Evolutionary conservation across 2,888 invertebrate genomes (phyloP), one percentile per base, ranked within the genome.

Genomic region (Thecocarcelia acutangulata): DNA sequence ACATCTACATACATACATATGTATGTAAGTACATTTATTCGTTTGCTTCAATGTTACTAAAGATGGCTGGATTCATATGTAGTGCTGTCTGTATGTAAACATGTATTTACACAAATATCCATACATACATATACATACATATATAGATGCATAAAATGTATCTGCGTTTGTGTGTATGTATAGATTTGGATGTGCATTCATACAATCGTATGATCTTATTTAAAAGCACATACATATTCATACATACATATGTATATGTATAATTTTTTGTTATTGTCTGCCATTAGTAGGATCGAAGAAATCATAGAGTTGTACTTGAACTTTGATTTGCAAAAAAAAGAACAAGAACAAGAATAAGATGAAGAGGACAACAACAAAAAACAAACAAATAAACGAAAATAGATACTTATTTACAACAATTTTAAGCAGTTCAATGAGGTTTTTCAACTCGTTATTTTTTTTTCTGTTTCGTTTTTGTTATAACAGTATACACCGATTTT

Each of bases 401-500:
- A 50, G 54, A 74, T 75, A 33, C 9, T 3, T 33, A 74, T 75
- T 74, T 78, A 59, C 78, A 70, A 70, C 75, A 77, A 81, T 81
- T 81, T 81, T 76, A 61, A 76, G 73, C 76, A 81, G 77, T 73
- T 77, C 76, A 81, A 77, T 76, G 42, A 56, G 61, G 52, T 61
- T 75, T 37, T 37, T 40, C 15, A 46, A 37, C n/a, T 6, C 28
- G 15, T 54, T 63, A 33, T 63, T 61, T 28, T 37, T 63, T 61
- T 28, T 37, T 44, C 33, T 44, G 21, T 19, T 74, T 40, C 24
- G 54, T 56, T 72, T 69, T 66, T 48, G 48, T 75, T 70, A 74
- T 82, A 82, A 82, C 82, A 78, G 82, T 80, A 80, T 72, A 59
- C 37, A 59, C 59, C 42, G 61, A 81, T 81, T 77, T 58, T 77